Base-by-base conservation (phyloP, 2,888 invertebrate genomes). In the Caenorhabditis sp. region DNA sequence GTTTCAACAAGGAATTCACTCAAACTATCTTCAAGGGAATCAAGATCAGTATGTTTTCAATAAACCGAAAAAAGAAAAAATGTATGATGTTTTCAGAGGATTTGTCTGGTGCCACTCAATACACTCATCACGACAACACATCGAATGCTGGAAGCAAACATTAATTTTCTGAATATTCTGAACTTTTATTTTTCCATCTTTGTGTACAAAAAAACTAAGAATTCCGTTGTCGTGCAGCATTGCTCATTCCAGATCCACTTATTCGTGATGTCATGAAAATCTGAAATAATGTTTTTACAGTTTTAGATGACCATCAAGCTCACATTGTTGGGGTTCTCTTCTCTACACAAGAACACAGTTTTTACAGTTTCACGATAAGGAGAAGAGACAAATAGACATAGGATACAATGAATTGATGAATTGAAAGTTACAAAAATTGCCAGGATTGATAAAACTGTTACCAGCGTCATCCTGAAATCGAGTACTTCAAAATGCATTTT, bases 1-100 rank as follows among this genome's bases (percentile, higher is more conserved):
- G 61, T n/a, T 82, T 79, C 63, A 82, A 82, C 49, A 70, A 68
- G 19, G 82, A 75, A 22, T 82, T 82, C 79, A 59, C 41, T 14
- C 76, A 75, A 44, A 70, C 77, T 47, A 70, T 77, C 16, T 70
- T 69, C 35, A 35, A 44, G 2, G 54, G 77, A 31, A 77, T 70
- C 28, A 77, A 59, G 51, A 77, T 70, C 28, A 70, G 77, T 77
- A 31, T 51, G 69, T 70, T 59, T 44, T 38, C 12, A 4, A 35
- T 6, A 35, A 8, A 35, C n/a, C n/a, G n/a, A 35, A 35, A 35
- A 4, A 8, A 8, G 38, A 38, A 38, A 38, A 38, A 5, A 10
- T 38, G 38, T 38, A 35, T 31, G 31, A 6, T 2, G 19, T 24
- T 51, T 63, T 16, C 63, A 61, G 63, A 61, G 49, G 61, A 63